Evolutionary conservation across 2,113 vertebrate genomes (phyloP), one percentile per base, ranked within the genome.

Genomic region (Hirundichthys speculiger): DNA sequence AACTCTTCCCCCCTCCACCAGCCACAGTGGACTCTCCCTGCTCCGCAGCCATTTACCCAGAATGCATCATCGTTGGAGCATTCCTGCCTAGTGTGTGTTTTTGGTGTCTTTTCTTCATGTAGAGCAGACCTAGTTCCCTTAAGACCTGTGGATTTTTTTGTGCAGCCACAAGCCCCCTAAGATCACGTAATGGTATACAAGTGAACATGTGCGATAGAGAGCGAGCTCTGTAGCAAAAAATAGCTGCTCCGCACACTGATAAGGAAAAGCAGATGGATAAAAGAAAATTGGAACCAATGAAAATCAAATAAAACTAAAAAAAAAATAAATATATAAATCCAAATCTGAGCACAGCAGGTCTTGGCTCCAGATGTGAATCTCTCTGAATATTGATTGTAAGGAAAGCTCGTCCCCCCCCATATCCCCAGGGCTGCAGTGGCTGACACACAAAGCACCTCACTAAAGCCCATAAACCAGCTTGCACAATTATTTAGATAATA

Each of bases 361-460:
- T 91, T 90, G 75, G 92, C 93, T 95, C 93, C 94, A 94, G 94
- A 96, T 97, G 95, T 95, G 94, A 92, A 94, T 94, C 83, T 80
- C 82, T 94, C 92, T 95, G 94, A 96, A 96, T 97, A 97, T 97
- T 95, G 95, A 96, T 97, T 82, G 90, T 69, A 87, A 90, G 79
- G 84, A 55, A 88, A 83, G 58, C 91, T 85, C 92, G 93, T 91
- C 83, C 89, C 92, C 86, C 80, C 92, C 86, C 80, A 89, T 90
- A 91, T 94, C 93, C 92, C 90, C 77, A 59, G 88, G 92, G 92
- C 92, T 92, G 86, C 83, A 81, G 86, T 85, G 85, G 81, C 91
- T 92, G 90, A 90, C 92, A 92, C 79, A 89, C 86, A 91, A 91
- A 91, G 86, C 90, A 86, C 79, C 83, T 86, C 72, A 88, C 60